Evolutionary conservation across 2,113 vertebrate species (phyloP).

Genomic region (Anas platyrhynchos): DNA sequence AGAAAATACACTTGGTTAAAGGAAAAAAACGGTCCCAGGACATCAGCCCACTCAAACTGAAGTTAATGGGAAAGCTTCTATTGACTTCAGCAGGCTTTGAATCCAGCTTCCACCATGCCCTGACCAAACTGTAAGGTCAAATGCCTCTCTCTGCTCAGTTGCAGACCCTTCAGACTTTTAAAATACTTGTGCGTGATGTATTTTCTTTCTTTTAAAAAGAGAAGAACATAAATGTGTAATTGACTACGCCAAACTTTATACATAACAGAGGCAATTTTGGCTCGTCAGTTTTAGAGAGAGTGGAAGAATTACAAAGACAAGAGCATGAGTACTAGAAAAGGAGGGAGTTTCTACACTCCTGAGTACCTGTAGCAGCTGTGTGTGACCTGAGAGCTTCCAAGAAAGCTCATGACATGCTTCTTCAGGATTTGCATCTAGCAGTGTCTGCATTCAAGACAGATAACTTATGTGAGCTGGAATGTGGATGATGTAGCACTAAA

Average conservation of each 20-base stretch:
- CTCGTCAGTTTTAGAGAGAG: neutral
- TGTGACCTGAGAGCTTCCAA: neutral
- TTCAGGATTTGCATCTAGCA: neutral
- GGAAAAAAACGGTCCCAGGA: neutral
- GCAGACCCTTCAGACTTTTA: neutral
- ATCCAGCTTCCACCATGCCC: neutral
- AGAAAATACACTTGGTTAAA: constrained; percentile 43
- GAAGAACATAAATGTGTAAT: neutral
- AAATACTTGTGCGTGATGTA: constrained; percentile 13
- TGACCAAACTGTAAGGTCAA: neutral
- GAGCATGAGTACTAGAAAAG: neutral
- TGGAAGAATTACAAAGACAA: neutral
- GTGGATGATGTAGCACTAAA: neutral
- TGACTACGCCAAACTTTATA: neutral
- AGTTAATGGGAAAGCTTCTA: constrained; percentile 11
- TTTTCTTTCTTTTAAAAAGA: constrained; percentile 8
- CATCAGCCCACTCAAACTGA: neutral
- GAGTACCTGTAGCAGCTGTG: constrained; percentile 45
- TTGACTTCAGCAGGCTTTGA: neutral
- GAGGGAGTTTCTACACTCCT: neutral
- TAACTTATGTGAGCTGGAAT: neutral
- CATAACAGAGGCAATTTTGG: neutral
- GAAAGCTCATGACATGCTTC: neutral
- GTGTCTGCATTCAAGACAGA: neutral
- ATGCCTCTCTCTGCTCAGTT: neutral